Evolutionary conservation across 2,888 invertebrate genomes (phyloP), one percentile per base, ranked within the genome.

Genomic region (Lacanobia wlatinum): DNA sequence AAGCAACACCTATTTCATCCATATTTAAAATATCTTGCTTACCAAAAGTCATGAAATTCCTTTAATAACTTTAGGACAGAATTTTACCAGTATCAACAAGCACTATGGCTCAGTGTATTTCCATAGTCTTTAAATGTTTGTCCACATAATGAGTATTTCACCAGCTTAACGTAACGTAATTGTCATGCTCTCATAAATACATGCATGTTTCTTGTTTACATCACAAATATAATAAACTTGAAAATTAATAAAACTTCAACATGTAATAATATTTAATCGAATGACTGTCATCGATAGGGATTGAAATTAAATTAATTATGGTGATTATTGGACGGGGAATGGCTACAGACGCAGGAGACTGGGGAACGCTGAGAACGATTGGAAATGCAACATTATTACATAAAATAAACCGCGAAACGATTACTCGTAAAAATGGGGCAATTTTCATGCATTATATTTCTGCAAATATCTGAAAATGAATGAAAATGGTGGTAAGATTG

Each of bases 271-370:
- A 82, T 77, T 77, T 71, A 77, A 77, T 82, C 63, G 61, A 58
- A 65, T 71, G 61, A 68, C 53, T 79, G 77, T 82, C 82, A 80
- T 72, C 71, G 71, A 77, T 80, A 66, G 34, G 46, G 59, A 72
- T 72, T 69, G 59, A 62, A 80, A 72, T 78, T n/a, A 78, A 80
- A 80, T 68, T 78, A 72, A 80, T 80, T 67, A 78, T 34, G 23
- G 55, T 46, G 66, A 82, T 78, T 78, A 73, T 53, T 55, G 69
- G 38, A 18, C 28, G 56, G 78, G 23, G 58, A 70, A 50, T 48
- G 23, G 46, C 55, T 68, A 34, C 48, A 58, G 66, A 38, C 73
- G 55, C 72, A 8, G 18, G 59, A 62, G 55, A 61, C 28, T 23
- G n/a, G 61, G 1, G 38, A 65, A 58, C n/a, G 43, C 16, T 21